Evolutionary conservation across 1,140 invertebrate genomes (phyloP), one percentile per base, ranked within the genome.

Genomic region (Drosophila aff.): DNA sequence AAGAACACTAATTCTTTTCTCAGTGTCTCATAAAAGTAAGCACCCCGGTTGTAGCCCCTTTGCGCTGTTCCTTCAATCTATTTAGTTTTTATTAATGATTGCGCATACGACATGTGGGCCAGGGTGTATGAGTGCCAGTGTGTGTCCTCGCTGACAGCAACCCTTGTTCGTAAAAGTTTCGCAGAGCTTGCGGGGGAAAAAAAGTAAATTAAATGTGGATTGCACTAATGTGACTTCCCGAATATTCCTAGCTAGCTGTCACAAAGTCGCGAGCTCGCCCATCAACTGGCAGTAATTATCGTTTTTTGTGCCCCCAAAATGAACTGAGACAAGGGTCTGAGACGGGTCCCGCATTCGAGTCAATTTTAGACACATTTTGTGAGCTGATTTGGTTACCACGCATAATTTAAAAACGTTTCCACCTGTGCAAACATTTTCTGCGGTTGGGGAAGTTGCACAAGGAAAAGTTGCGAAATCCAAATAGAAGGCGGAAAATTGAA

Each of bases 61-160:
- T 1, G 62, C 62, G 41, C 57, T 58, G 63, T 62, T 71, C 73
- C 74, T 72, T 78, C 81, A 89, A 84, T 84, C 74, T 81, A 81
- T 89, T 89, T 84, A 84, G 74, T 81, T 84, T 79, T 76, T 89
- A 89, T 89, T 89, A 89, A 89, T 89, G 85, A 78, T 76, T 68
- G 63, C 79, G 50, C 73, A 82, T 82, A 79, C 84, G 77, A 72
- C 84, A 84, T 89, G 84, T 83, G 77, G 61, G 57, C 57, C 38
- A 26, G 33, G 40, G 36, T 28, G 26, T 23, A 33, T 18, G 13
- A 44, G 63, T 26, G 33, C 23, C 26, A 7, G 31, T 11, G 21
- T 16, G 7, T 10, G 21, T 52, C 23, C 13, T 40, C 15, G 43
- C 26, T 44, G 65, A 69, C 44, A 61, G 67, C 67, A 73, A 73